A percentile compares a stretch with the other conserved stretches of the same genome.
These are phyloP conservation scores for Anoplophora glabripennis DNA, from an alignment of 1,140 invertebrate genomes.

Conservation along the genomic window DNA sequence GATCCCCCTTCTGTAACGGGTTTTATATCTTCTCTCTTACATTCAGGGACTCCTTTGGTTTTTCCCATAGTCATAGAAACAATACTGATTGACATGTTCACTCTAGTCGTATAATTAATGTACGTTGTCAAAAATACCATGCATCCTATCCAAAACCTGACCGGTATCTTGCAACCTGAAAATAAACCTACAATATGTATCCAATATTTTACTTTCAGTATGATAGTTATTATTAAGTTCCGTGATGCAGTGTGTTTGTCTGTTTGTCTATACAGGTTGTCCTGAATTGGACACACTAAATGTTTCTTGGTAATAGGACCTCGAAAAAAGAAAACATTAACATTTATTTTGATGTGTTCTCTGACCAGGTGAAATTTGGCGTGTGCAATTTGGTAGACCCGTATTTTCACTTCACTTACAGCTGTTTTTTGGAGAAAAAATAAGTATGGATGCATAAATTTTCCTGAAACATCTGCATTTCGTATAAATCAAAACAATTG, in stretches of 20 bases:
- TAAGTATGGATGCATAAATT: no score
- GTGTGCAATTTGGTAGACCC: no score
- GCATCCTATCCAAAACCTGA: slow-evolving; percentile 57
- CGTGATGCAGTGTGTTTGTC: background rate
- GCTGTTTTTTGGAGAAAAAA: no score
- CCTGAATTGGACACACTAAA: no score
- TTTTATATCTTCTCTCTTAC: slow-evolving; percentile 27
- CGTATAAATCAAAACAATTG: no score
- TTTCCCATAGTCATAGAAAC: slow-evolving; percentile 59
- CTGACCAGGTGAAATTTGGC: no score
- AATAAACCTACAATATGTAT: background rate
- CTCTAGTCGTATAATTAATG: slow-evolving; percentile 68
- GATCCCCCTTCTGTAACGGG: no score
- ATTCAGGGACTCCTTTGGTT: slow-evolving; percentile 30
- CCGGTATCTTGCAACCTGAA: slow-evolving; percentile 26
- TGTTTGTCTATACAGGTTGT: background rate
- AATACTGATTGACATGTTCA: slow-evolving; percentile 71
- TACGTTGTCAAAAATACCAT: slow-evolving; percentile 71
- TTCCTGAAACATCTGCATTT: no score
- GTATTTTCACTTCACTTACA: no score
- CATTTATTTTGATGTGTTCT: no score
- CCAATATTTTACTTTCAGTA: background rate
- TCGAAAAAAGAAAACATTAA: no score
- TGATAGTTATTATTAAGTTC: background rate
- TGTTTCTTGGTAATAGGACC: no score